A percentile compares a stretch with the other conserved stretches of the same genome.
Conservation (phyloP, 2,797 vertebrate genomes). For the Amblyraja radiata region DNA sequence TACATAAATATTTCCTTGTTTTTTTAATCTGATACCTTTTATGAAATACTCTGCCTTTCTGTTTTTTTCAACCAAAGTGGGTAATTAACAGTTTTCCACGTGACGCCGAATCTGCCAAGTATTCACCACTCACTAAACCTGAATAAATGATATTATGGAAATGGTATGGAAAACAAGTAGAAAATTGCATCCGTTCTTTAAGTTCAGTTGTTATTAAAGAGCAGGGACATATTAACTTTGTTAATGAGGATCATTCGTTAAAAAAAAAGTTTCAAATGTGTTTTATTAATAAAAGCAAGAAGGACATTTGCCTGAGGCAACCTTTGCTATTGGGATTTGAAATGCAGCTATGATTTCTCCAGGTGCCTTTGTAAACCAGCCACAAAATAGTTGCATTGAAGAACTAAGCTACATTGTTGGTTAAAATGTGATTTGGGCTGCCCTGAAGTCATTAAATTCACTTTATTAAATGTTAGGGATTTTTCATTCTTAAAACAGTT, state of each 20-base stretch:
- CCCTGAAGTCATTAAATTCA: no score
- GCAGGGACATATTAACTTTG: not conserved
- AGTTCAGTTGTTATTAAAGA: not conserved
- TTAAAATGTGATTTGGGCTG: no score
- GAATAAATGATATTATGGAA: not conserved
- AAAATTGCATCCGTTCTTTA: not conserved
- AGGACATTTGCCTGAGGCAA: not conserved
- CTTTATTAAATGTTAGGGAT: no score
- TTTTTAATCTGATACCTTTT: no score
- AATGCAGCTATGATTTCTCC: not conserved
- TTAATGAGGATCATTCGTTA: not conserved
- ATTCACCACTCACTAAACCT: no score
- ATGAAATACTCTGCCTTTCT: no score
- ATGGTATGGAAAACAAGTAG: not conserved
- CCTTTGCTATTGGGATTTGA: not conserved
- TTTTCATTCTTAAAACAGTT: no score
- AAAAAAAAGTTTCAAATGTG: not conserved
- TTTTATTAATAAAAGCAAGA: not conserved
- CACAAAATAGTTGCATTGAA: not conserved
- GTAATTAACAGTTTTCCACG: no score
- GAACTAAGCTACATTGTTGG: no score
- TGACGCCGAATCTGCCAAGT: no score
- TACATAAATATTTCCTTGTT: no score
- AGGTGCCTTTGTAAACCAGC: not conserved
- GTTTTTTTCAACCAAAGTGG: no score